Evolutionary conservation across 2,797 vertebrate species (phyloP), one percentile per base, ranked within the genome.

Genomic region (Orientallactaga sibirica): DNA sequence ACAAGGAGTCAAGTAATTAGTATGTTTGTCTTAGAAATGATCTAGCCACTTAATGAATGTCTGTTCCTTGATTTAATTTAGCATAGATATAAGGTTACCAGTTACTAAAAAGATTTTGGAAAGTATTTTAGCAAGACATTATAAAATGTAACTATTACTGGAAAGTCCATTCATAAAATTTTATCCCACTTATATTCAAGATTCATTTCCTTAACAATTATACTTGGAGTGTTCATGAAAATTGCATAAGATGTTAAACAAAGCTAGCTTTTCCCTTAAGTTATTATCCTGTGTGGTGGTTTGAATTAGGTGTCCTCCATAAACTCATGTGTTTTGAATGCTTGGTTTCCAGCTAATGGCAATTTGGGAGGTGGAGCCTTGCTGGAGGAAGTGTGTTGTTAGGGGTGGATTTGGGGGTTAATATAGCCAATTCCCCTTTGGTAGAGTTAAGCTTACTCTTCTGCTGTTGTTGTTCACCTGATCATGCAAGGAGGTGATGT

Each of bases 91-190:
- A 75, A 94, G 2, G 27, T 81, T 81, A 19, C 37, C 67, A 75
- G 25, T 80, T 74, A 86, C 80, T 93, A 52, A 81, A 84, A 62
- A 94, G 75, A 41, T 79, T 73, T 88, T 55, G 80, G 41, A 79
- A 74, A 24, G 37, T 61, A 86, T 85, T 78, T 68, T 88, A 80
- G 7, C n/a, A 52, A 37, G 41, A 79, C 33, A 52, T 92, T 48
- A 27, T 48, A 71, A 77, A 91, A 33, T 37, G 11, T 55, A 85
- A 55, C 67, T 88, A 33, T 77, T 82, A 83, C 66, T 78, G 19
- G 48, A 92, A 80, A 75, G 29, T 76, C 48, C 81, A 68, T 67
- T 92, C 41, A 48, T 80, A 89, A 77, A 87, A 58, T 80, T 76
- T 76, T 64, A 62, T 64, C 19, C 41, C 10, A 55, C 29, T 76